phyloP scores from a whole-genome alignment of 2,888 invertebrate genomes.

The Lasiommata megera region DNA sequence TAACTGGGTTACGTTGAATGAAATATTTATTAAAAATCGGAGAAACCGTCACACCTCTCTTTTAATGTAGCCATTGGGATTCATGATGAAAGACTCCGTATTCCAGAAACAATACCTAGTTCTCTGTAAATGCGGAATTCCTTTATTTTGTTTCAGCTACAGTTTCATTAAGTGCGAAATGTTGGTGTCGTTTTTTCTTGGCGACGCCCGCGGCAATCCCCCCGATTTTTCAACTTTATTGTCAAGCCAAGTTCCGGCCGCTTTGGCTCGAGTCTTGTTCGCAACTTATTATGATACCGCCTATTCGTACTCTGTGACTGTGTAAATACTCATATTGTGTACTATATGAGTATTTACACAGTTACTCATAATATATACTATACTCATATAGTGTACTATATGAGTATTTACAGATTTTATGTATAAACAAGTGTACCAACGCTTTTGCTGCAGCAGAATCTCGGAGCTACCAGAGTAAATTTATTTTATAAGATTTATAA shows the following conservation, averaged over 20 bases:
- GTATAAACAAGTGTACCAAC: background rate
- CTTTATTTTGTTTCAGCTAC: slow-evolving; percentile 74
- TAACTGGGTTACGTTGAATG: no score
- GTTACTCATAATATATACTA: background rate
- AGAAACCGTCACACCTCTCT: slow-evolving; percentile 44
- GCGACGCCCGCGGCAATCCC: slow-evolving; percentile 67
- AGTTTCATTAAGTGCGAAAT: slow-evolving; percentile 80
- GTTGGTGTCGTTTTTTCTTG: slow-evolving; percentile 69
- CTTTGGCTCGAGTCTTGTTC: slow-evolving; percentile 49
- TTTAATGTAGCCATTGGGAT: slow-evolving; percentile 58
- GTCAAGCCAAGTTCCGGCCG: slow-evolving; percentile 59
- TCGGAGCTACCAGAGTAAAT: background rate
- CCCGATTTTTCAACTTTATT: slow-evolving; percentile 77
- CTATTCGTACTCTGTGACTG: slow-evolving; percentile 38
- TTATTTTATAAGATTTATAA: background rate
- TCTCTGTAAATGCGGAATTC: slow-evolving; percentile 65
- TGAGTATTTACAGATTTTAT: no score
- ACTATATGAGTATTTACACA: background rate
- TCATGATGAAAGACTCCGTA: slow-evolving; percentile 50
- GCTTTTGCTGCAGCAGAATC: background rate
- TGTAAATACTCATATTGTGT: slow-evolving; percentile 6
- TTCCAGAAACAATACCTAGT: slow-evolving; percentile 65
- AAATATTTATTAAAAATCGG: slow-evolving; percentile 39
- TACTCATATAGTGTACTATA: background rate
- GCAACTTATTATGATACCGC: slow-evolving; percentile 55